Conservation (phyloP, 2,888 invertebrate genomes). For the Ectobius pallidus region DNA sequence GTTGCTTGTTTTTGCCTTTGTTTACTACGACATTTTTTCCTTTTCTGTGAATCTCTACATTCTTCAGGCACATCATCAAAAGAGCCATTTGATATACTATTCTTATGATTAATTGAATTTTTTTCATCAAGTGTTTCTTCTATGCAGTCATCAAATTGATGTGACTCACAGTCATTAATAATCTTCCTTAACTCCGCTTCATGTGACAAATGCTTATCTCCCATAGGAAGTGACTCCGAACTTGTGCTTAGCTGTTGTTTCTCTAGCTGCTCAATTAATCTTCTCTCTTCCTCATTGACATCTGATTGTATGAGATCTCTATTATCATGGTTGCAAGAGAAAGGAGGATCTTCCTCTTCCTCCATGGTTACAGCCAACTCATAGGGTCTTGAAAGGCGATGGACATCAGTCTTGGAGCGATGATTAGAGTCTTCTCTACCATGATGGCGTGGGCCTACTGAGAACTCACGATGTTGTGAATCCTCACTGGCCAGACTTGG, state of each 20-base stretch:
- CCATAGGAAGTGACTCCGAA: conserved; percentile 25
- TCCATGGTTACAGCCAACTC: conserved; percentile 74
- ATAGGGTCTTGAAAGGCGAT: conserved; percentile 41
- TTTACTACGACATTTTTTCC: background rate
- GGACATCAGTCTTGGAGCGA: conserved; percentile 35
- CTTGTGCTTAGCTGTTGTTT: conserved; percentile 28
- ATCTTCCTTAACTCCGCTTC: background rate
- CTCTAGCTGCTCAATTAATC: conserved; percentile 39
- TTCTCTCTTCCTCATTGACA: conserved; percentile 40
- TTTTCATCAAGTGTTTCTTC: background rate
- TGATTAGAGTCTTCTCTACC: conserved; percentile 20
- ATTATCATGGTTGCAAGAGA: background rate
- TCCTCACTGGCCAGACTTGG: conserved; percentile 64
- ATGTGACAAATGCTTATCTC: background rate
- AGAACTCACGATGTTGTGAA: conserved; percentile 14
- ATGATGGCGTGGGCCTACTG: conserved; percentile 9
- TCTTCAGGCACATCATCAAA: background rate
- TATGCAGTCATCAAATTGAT: background rate
- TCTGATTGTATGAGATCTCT: conserved; percentile 23
- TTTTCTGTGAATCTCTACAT: background rate
- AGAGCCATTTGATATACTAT: background rate
- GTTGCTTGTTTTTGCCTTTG: conserved; percentile 25
- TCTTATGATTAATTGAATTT: background rate
- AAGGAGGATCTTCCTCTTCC: conserved; percentile 67
- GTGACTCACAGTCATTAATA: background rate